Evolutionary conservation across 2,797 vertebrate species (phyloP), one percentile per base, ranked within the genome.

Genomic region (Cyclopterus lumpus): DNA sequence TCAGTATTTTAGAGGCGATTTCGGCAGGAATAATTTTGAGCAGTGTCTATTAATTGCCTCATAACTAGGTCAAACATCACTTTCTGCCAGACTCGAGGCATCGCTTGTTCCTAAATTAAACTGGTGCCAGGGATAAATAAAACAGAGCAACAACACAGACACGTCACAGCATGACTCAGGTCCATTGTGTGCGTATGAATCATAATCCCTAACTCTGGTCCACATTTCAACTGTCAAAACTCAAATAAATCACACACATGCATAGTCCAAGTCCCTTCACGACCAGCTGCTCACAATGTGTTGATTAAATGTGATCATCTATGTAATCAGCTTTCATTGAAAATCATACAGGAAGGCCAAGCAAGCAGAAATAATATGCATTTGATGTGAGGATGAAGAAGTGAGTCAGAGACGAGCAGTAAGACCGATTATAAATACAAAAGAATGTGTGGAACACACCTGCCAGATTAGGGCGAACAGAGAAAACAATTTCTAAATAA

Each of bases 191-290:
- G 57, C 34, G 55, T 59, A 83, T 84, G 73, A 86, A 76, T 86
- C 76, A 90, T 69, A 58, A 73, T 78, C 44, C 46, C 49, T 11
- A 55, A 67, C 72, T 72, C 57, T 59, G 67, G 55, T 71, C 71
- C 55, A 66, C 24, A 76, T 76, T 89, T 83, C 63, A 86, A 59
- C 75, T 68, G 82, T 80, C 65, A 77, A 67, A 83, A 62, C 71
- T 26, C 46, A 61, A 67, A 60, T 73, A 64, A 75, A 63, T 55
- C 4, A 67, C 69, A 64, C 57, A 49, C 40, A 73, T 54, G n/a
- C n/a, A 75, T 12, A 24, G 58, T 28, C 42, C 69, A 62, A 76
- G 44, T 30, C 51, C 8, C 4, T 2, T 28, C 51, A 61, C 8
- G 10, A 71, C 42, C 18, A 73, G 61, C 26, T 53, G 26, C 54